Conservation (phyloP, 2,113 vertebrate species). For the Bubo blakistoni region DNA sequence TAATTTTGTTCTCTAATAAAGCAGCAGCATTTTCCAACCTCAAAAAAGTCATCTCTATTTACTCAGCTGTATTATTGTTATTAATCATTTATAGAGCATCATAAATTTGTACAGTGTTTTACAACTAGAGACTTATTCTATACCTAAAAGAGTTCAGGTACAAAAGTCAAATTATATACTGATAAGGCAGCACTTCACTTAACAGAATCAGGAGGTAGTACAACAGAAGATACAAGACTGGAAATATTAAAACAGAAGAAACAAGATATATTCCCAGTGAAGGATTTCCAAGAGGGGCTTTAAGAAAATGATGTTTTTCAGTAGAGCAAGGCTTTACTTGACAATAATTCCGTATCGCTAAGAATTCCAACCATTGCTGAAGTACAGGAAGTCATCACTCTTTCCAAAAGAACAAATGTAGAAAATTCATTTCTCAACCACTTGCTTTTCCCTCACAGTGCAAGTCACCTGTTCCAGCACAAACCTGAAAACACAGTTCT, state of each 20-base stretch:
- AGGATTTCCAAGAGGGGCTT: background rate
- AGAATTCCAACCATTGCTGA: background rate
- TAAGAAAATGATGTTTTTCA: background rate
- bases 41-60: constrained; percentile 51
- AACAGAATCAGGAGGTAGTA: background rate
- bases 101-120: background rate
- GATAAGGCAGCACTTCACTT: background rate
- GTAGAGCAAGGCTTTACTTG: background rate
- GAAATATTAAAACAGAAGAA: background rate
- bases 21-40: background rate
- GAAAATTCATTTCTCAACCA: background rate
- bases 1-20: constrained; percentile 55
- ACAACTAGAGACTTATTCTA: background rate
- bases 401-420: background rate
- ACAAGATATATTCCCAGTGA: background rate
- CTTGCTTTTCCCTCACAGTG: background rate
- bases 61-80: constrained; percentile 43
- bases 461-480: background rate
- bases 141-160: background rate
- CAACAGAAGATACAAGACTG: background rate
- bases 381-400: background rate
- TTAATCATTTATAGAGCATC: constrained; percentile 40
- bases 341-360: background rate
- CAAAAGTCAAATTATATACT: background rate
- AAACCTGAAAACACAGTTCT: background rate